Evolutionary conservation across 2,113 vertebrate genomes (phyloP).

Genomic region (Serinus canaria): DNA sequence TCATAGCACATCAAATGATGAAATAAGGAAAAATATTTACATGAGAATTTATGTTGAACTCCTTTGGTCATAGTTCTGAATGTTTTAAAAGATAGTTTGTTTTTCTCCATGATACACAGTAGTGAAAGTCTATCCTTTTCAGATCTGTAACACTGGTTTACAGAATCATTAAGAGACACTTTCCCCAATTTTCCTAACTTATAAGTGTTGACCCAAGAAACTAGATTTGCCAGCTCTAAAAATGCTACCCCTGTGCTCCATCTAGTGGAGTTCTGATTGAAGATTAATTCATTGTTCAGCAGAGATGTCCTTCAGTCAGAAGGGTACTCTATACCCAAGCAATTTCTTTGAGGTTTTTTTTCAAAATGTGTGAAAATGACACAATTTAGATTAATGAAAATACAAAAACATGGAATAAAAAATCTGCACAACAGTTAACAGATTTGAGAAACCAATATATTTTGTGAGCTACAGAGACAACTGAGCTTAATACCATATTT

Average conservation of each 20-base stretch:
- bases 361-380: neutral
- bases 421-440: neutral
- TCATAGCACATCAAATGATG: neutral
- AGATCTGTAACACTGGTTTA: neutral
- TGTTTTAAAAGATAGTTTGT: neutral
- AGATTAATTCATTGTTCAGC: neutral
- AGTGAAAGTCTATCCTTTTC: neutral
- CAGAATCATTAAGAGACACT: neutral
- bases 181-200: neutral
- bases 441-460: neutral
- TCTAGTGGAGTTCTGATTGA: constrained; percentile 73
- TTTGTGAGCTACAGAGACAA: neutral
- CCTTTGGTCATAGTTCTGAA: neutral
- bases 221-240: constrained; percentile 9
- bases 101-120: neutral
- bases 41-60: neutral
- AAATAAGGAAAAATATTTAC: neutral
- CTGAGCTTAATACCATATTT: neutral
- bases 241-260: constrained; percentile 75
- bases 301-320: neutral
- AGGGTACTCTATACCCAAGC: neutral
- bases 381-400: neutral
- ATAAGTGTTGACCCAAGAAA: neutral
- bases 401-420: neutral
- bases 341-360: neutral